These are phyloP conservation scores for Tipula helvola DNA, from an alignment of 2,888 invertebrate species.

Conservation along the genomic window DNA sequence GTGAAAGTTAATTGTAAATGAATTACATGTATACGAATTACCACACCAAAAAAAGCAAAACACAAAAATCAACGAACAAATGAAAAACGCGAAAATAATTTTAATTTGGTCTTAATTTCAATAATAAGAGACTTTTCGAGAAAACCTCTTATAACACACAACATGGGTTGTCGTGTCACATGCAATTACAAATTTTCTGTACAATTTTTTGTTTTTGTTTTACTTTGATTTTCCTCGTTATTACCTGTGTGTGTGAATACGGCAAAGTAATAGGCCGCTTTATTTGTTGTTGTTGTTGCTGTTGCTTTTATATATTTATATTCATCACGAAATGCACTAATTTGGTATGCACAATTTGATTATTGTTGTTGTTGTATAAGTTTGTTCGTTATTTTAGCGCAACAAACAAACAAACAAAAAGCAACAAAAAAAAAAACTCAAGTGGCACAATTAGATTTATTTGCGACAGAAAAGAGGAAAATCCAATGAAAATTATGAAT, in stretches of 20 bases:
- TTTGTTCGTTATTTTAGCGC: neutral
- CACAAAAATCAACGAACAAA: neutral
- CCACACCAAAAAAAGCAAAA: neutral
- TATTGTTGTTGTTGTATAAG: neutral
- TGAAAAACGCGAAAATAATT: neutral
- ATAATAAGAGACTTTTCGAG: neutral
- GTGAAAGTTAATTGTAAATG: neutral
- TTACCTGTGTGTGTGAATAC: neutral
- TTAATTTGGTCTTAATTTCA: neutral
- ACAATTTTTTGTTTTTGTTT: neutral
- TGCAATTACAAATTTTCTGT: neutral
- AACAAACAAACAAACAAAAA: neutral
- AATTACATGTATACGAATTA: neutral
- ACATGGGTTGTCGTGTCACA: neutral
- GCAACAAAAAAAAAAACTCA: neutral
- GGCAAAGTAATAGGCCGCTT: neutral
- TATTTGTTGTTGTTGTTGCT: neutral
- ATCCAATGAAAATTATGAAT: conserved; percentile 5
- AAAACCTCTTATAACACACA: neutral
- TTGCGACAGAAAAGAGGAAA: neutral
- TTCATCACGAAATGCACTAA: neutral
- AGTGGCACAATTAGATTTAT: neutral
- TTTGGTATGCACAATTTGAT: neutral
- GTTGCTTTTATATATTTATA: neutral
- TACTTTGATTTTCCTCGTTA: neutral